Evolutionary conservation across 35 echinoderm and acorn worm species (phyloP).

Genomic region (Lytechinus pictus): DNA sequence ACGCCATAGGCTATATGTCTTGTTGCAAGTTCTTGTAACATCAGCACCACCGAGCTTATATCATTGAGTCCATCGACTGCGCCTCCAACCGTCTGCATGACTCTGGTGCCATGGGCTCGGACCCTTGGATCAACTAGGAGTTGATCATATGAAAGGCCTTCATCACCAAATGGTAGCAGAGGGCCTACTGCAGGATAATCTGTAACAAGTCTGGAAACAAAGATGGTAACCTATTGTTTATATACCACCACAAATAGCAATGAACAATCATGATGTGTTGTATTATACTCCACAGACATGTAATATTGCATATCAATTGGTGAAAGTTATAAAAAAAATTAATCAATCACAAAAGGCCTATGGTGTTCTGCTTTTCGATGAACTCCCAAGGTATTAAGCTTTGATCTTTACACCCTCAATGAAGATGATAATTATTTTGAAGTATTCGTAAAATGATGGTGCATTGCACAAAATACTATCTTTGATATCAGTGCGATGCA

Average conservation of each 20-base stretch:
- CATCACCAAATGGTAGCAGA: constrained; percentile 62
- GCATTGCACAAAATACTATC: no score
- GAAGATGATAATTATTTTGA: no score
- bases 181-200: constrained; percentile 42
- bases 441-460: no score
- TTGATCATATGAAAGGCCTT: constrained; percentile 44
- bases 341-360: no score
- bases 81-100: constrained; percentile 57
- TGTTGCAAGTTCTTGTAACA: constrained; percentile 51
- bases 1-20: constrained; percentile 51
- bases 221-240: background rate
- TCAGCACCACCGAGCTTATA: background rate
- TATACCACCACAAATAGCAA: no score
- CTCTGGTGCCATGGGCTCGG: constrained; percentile 33
- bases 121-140: constrained; percentile 41
- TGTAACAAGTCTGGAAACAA: constrained; percentile 26
- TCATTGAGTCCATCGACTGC: constrained; percentile 44
- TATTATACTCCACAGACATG: no score
- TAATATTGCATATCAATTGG: no score
- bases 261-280: background rate
- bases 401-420: no score
- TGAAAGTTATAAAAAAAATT: no score
- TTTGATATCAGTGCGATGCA: no score
- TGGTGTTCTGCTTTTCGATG: no score
- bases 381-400: no score